phyloP scores from a whole-genome alignment of 2,113 vertebrate genomes.

The Pelodiscus sinensis region DNA sequence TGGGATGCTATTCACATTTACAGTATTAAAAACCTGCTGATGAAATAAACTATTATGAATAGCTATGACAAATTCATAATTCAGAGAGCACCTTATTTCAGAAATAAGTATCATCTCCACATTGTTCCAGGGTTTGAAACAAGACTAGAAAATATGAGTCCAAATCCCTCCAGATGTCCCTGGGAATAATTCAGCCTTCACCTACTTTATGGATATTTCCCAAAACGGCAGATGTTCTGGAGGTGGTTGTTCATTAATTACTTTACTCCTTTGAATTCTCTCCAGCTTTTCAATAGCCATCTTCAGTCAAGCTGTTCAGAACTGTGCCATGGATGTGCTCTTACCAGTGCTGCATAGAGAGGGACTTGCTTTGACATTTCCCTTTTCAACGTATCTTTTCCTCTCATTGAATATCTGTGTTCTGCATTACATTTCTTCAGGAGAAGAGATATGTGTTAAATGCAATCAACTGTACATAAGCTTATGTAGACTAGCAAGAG shows the following conservation, averaged over 20 bases:
- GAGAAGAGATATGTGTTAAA: not conserved
- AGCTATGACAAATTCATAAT: not conserved
- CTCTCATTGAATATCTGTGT: not conserved
- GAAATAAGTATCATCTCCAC: not conserved
- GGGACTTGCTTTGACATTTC: not conserved
- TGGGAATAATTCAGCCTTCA: not conserved
- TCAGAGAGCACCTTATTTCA: not conserved
- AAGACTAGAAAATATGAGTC: not conserved
- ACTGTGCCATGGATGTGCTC: not conserved
- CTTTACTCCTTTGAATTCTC: not conserved
- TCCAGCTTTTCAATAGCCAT: not conserved
- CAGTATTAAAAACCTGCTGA: not conserved
- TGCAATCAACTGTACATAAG: not conserved
- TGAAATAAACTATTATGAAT: not conserved
- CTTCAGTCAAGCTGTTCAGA: not conserved
- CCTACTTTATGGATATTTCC: not conserved
- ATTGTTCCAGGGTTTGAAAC: not conserved
- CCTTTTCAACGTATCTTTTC: not conserved
- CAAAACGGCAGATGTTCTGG: not conserved
- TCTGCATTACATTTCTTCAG: not conserved
- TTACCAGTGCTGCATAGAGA: not conserved
- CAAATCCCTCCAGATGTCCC: not conserved
- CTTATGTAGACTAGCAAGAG: not conserved
- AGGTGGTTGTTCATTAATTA: not conserved
- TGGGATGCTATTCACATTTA: not conserved